Evolutionary conservation across 2,888 invertebrate genomes (phyloP).

Genomic region (Synanthedon tipuliformis): DNA sequence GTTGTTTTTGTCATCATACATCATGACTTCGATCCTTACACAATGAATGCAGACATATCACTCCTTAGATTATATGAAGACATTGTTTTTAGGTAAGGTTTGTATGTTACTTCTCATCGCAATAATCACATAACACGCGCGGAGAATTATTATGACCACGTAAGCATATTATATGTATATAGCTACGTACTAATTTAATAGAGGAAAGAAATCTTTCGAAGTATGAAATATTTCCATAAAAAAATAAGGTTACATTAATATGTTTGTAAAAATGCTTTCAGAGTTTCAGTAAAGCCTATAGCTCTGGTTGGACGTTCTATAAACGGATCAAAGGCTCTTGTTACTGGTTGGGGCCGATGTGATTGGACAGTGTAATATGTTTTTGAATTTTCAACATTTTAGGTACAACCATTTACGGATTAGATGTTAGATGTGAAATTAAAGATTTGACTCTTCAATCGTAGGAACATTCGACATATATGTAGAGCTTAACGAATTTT

Average conservation of each 20-base stretch:
- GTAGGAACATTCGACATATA: no score
- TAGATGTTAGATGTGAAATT: no score
- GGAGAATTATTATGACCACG: no score
- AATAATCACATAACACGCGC: not conserved
- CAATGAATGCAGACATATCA: conserved; percentile 33
- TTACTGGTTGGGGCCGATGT: conserved; percentile 58
- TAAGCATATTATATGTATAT: not conserved
- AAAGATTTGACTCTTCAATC: no score
- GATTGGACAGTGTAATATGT: conserved; percentile 31
- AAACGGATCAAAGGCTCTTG: conserved; percentile 23
- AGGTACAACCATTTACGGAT: no score
- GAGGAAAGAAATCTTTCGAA: conserved; percentile 1
- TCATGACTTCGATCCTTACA: conserved; percentile 31
- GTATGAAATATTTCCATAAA: conserved; percentile 1
- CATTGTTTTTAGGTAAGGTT: conserved; percentile 21
- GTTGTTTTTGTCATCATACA: conserved; percentile 37
- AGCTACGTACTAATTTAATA: no score
- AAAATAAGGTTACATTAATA: not conserved
- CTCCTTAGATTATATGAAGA: conserved; percentile 35
- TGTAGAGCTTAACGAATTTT: no score
- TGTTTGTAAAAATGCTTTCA: conserved; percentile 11
- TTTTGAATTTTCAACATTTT: not conserved
- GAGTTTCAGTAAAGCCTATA: conserved; percentile 21
- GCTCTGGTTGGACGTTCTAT: conserved; percentile 10
- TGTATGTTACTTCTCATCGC: not conserved